Evolutionary conservation across 1,140 invertebrate genomes (phyloP), one percentile per base, ranked within the genome.

Genomic region (Caenorhabditis tropicalis): DNA sequence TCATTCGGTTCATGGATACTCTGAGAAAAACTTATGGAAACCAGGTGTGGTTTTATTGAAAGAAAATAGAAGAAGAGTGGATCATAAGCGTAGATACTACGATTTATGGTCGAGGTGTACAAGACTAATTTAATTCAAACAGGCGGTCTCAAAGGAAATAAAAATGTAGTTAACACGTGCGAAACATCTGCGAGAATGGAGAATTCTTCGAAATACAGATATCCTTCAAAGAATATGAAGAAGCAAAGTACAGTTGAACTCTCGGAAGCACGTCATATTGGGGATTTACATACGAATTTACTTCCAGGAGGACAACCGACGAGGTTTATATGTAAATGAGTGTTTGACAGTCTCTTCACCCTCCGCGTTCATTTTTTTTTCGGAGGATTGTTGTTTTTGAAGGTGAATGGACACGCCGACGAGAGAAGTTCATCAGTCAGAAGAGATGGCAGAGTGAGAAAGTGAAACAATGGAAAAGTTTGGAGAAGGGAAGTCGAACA

Each of bases 81-180:
- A 27, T 24, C 7, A 27, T 56, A 56, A 24, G 27, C 15, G 21
- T 27, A 27, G 51, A 27, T 7, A 0, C 27, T 56, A 36, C 58
- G 24, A 65, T 65, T 65, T 65, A 65, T 65, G 29, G 31, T 36
- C 58, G 58, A 65, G 3, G 10, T 65, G 0, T 36, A 65, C 31
- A 36, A 31, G 58, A 9, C 19, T 24, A 74, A 43, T 74, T n/a
- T 1, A 24, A 31, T 33, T 65, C 31, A 65, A n/a, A 65, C 15
- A 31, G 31, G 58, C 29, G 4, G 65, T 43, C 36, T 12, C 12
- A 15, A 58, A 58, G 9, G 36, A 74, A 36, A 43, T 74, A 74
- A 74, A 74, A 74, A n/a, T 43, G 65, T 74, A 39, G 36, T 74
- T 74, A 74, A 74, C 36, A 74, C 65, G 36, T 74, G 65, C 10